These are phyloP conservation scores for Molanna angustata DNA, from an alignment of 2,888 invertebrate genomes.

Conservation along the genomic window DNA sequence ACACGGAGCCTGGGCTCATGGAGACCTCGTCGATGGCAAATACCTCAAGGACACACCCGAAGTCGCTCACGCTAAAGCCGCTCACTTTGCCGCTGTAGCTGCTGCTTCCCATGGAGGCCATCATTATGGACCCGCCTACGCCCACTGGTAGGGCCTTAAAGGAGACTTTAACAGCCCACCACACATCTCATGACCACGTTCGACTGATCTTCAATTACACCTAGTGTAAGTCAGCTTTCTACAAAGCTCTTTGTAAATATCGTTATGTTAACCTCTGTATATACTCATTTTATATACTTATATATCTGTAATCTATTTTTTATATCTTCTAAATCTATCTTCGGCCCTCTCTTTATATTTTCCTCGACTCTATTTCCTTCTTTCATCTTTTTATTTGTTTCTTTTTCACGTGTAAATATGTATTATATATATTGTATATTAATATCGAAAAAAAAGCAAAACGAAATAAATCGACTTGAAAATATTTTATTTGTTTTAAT, in stretches of 20 bases:
- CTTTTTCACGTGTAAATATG: background rate
- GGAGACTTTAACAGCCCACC: background rate
- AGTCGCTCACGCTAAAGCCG: slow-evolving; percentile 59
- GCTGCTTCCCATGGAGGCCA: slow-evolving; percentile 34
- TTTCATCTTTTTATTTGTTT: slow-evolving; percentile 5
- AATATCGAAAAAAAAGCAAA: slow-evolving; percentile 1
- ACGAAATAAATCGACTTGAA: slow-evolving; percentile 17
- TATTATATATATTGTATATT: background rate
- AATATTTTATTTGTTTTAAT: background rate
- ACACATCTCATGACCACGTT: background rate
- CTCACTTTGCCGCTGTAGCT: slow-evolving; percentile 44
- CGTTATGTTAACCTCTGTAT: background rate
- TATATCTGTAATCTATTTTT: slow-evolving; percentile 4
- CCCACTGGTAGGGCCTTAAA: slow-evolving; percentile 13
- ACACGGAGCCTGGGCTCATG: slow-evolving; percentile 53
- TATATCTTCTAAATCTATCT: slow-evolving; percentile 1
- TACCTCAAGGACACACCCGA: slow-evolving; percentile 60
- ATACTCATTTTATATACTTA: background rate
- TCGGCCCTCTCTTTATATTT: background rate
- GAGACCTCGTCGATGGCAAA: slow-evolving; percentile 53
- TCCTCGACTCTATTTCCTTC: background rate
- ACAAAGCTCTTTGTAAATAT: slow-evolving; percentile 18
- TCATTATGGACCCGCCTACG: slow-evolving; percentile 16
- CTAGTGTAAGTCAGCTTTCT: slow-evolving; percentile 1
- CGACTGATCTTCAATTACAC: slow-evolving; percentile 12